Evolutionary conservation across 2,113 vertebrate species (phyloP).

Genomic region (Oryzias woworae): DNA sequence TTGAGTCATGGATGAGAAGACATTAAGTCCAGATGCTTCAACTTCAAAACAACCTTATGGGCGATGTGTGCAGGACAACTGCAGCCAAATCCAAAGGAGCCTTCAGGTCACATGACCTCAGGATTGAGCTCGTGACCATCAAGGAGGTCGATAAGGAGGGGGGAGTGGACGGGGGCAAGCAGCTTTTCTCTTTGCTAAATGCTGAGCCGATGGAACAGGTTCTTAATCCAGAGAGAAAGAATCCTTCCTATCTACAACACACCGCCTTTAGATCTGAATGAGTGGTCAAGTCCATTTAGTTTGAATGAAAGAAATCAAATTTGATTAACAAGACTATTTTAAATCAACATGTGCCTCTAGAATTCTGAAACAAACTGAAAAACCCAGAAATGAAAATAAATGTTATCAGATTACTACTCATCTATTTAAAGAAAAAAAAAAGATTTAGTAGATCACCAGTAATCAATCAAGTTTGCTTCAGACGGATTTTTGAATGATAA

Average conservation of each 20-base stretch:
- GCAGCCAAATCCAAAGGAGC: constrained; percentile 16
- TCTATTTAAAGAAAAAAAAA: no score
- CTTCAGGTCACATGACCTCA: constrained; percentile 49
- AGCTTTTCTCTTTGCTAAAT: constrained; percentile 69
- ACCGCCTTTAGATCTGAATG: neutral
- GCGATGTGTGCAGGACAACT: constrained; percentile 4
- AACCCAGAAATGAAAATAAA: no score
- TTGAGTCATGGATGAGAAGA: no score
- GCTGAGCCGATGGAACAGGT: constrained; percentile 73
- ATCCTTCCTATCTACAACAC: constrained; percentile 9
- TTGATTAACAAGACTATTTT: no score
- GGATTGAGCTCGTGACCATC: neutral
- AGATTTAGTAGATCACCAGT: no score
- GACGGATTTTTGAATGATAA: no score
- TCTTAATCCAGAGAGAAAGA: constrained; percentile 68
- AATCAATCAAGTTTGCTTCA: no score
- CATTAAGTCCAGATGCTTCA: no score
- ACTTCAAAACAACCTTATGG: no score
- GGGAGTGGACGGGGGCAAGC: constrained; percentile 41
- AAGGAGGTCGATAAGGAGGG: neutral
- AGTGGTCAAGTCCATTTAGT: neutral
- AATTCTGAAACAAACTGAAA: no score
- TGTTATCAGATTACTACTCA: no score
- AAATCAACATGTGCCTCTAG: no score
- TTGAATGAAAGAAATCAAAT: neutral